Percentiles rank a stretch among this genome's conserved stretches.
Conservation (phyloP, 2,888 invertebrate genomes). For the Adelognathus sp. region DNA sequence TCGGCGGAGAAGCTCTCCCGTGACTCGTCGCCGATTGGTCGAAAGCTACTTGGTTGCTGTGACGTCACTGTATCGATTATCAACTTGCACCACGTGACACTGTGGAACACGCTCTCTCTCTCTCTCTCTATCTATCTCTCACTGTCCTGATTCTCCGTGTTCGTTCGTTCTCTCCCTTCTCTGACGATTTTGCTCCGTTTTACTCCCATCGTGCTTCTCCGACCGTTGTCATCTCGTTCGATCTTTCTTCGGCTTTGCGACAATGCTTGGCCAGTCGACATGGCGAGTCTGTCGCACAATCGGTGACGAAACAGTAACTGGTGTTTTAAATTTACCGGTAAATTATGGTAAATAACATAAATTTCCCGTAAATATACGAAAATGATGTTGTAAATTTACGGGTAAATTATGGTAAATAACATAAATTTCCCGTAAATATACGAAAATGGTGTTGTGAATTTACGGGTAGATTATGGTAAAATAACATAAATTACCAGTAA, state of each 20-base stretch:
- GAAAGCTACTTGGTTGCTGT: slow-evolving; percentile 55
- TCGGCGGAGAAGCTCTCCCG: slow-evolving; percentile 53
- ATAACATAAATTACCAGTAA: too few relatives aligned
- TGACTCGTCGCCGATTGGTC: slow-evolving; percentile 50
- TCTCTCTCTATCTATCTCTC: too few relatives aligned
- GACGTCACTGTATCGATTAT: slow-evolving; percentile 70
- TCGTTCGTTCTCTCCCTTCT: slow-evolving; percentile 30
- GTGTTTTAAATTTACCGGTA: too few relatives aligned
- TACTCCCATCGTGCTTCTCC: slow-evolving; percentile 8
- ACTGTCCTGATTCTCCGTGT: slow-evolving; percentile 18
- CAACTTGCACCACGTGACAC: slow-evolving; percentile 62
- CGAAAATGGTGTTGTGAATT: too few relatives aligned
- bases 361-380: too few relatives aligned
- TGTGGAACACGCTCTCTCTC: slow-evolving; percentile 5
- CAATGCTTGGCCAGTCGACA: not conserved
- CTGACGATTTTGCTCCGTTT: not conserved
- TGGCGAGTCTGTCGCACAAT: slow-evolving; percentile 51
- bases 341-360: not conserved
- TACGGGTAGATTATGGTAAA: too few relatives aligned
- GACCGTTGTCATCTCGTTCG: slow-evolving; percentile 1
- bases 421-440: too few relatives aligned
- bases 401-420: too few relatives aligned
- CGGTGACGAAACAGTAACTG: too few relatives aligned
- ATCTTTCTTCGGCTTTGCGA: not conserved
- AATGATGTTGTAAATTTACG: too few relatives aligned